A percentile compares a stretch with the other conserved stretches of the same genome.
phyloP scores from a whole-genome alignment of 2,113 vertebrate species.

The Typhlomys cinereus region DNA sequence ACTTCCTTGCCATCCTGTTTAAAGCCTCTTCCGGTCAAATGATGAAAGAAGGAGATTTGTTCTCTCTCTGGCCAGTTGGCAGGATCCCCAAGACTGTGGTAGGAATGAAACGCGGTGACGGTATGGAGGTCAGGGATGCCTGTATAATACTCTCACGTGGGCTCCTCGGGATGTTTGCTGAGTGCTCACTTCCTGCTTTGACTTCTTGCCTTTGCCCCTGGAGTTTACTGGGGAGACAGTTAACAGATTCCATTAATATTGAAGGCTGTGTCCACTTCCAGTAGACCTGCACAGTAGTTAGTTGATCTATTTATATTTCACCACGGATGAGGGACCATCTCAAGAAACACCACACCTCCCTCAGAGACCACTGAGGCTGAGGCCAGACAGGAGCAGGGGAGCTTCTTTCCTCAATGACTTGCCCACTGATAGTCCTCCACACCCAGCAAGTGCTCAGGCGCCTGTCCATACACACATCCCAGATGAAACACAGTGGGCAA shows the following conservation, averaged over 20 bases:
- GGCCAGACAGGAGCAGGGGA: no score
- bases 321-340: no score
- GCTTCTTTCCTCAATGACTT: no score
- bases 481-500: no score
- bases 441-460: no score
- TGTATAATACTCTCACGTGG: conserved; percentile 59
- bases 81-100: not conserved
- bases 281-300: no score
- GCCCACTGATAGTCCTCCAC: no score
- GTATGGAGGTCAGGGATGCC: conserved; percentile 56
- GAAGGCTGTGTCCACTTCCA: no score
- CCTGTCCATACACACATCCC: no score
- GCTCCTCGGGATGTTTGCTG: conserved; percentile 47
- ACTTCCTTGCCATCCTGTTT: not conserved
- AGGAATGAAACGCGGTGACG: conserved; percentile 25
- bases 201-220: conserved; percentile 25
- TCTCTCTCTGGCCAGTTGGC: conserved; percentile 27
- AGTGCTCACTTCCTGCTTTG: not conserved
- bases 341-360: no score
- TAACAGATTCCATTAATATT: conserved; percentile 61
- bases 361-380: no score
- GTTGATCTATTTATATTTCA: no score
- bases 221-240: conserved; percentile 6
- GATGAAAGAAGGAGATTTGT: conserved; percentile 11
- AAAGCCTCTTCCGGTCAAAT: conserved; percentile 7